Evolutionary conservation across 2,888 invertebrate species (phyloP), one percentile per base, ranked within the genome.

Genomic region (Leptinotarsa peninsularis): DNA sequence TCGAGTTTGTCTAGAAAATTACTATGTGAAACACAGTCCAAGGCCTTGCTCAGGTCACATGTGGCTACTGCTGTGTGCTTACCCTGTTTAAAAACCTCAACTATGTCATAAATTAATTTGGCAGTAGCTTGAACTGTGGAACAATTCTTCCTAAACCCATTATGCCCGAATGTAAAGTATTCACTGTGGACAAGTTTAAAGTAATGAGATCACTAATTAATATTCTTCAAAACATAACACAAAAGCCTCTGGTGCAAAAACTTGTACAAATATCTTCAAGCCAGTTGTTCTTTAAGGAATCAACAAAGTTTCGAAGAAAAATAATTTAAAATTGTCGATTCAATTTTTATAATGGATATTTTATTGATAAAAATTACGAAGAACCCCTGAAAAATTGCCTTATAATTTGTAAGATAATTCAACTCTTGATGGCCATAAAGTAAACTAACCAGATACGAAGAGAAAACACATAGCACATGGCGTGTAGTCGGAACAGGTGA

Each of bases 311-410:
- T 33, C 43, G 21, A 63, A 7, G n/a, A 43, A n/a, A 63, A 63
- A 33, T 63, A 7, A 43, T 33, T 43, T n/a, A 4, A 63, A 63
- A 63, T 63, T 63, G 33, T 10, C 63, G 43, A 43, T 63, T 33
- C 63, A 63, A 63, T 63, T 63, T 33, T 33, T 17, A 43, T 63
- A 63, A 63, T 63, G 63, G 43, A 63, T 43, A n/a, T 63, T 63
- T 63, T 13, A 63, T 63, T 63, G 63, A 33, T 63, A 3, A 43
- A 63, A 63, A 63, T 63, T 63, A 43, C 63, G 1, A 33, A 43
- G 17, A 63, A 63, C 43, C 17, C 33, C 27, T 33, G 33, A n/a
- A n/a, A 63, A 63, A 63, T n/a, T 17, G 33, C 63, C 63, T 15
- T 63, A 43, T 63, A 63, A 63, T 63, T 33, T 63, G 43, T 33